Evolutionary conservation across 2,888 invertebrate species (phyloP).

Genomic region (Xestia xanthographa): DNA sequence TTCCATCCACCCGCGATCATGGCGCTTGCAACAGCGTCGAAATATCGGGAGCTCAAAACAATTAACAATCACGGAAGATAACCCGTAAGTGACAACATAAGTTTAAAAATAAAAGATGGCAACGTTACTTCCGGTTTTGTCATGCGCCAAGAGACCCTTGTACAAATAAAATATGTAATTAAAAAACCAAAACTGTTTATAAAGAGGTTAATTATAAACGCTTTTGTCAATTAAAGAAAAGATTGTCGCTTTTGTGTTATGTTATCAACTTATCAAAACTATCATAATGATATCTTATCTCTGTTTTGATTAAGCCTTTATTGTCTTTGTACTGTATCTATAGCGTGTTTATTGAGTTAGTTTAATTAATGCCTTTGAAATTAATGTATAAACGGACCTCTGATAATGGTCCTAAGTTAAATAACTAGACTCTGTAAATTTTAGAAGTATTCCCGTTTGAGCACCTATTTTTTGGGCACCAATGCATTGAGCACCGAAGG

Average conservation of each 20-base stretch:
- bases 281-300: neutral
- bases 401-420: slow-evolving; percentile 26
- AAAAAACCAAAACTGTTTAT: neutral
- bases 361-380: neutral
- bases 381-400: slow-evolving; percentile 8
- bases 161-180: neutral
- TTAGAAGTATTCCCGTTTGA: too few relatives aligned
- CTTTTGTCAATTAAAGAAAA: neutral
- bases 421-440: neutral
- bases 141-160: neutral
- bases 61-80: too few relatives aligned
- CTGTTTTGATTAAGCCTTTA: neutral
- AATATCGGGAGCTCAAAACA: too few relatives aligned
- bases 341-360: neutral
- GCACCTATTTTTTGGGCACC: too few relatives aligned
- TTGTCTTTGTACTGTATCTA: neutral
- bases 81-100: too few relatives aligned
- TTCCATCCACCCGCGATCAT: too few relatives aligned
- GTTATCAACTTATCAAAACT: neutral
- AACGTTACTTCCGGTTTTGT: neutral
- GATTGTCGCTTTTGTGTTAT: neutral
- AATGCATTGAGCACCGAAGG: too few relatives aligned
- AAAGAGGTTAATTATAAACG: neutral
- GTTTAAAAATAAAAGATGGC: too few relatives aligned
- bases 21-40: too few relatives aligned